Conservation (phyloP, 2,113 vertebrate species). For the Brienomyrus brachyistius region DNA sequence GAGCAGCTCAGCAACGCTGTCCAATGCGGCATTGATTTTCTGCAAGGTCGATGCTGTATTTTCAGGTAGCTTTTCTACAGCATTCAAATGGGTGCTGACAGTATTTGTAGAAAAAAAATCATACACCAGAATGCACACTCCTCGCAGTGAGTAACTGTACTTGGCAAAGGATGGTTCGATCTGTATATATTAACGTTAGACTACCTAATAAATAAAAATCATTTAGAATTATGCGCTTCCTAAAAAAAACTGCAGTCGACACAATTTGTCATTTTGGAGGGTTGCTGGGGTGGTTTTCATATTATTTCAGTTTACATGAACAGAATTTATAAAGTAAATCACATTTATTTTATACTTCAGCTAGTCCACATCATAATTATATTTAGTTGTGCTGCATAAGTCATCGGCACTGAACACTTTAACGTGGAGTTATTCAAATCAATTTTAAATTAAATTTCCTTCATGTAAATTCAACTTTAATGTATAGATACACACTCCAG, state of each 20-base stretch:
- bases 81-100: background rate
- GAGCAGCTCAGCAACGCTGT: background rate
- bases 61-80: background rate
- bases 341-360: background rate
- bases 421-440: background rate
- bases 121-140: background rate
- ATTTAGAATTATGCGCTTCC: background rate
- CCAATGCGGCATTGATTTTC: background rate
- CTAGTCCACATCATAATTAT: background rate
- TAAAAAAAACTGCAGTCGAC: background rate
- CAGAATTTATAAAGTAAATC: background rate
- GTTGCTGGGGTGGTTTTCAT: background rate
- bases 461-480: background rate
- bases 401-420: background rate
- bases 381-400: background rate
- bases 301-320: background rate
- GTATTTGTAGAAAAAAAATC: background rate
- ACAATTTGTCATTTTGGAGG: background rate
- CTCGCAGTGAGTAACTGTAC: background rate
- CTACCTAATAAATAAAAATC: slow-evolving; percentile 1
- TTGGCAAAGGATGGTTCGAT: background rate
- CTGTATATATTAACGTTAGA: background rate
- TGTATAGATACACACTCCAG: background rate
- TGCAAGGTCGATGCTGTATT: background rate
- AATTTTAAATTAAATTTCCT: background rate